Conservation (phyloP, 2,888 invertebrate genomes). For the Nasonovia ribisnigri region DNA sequence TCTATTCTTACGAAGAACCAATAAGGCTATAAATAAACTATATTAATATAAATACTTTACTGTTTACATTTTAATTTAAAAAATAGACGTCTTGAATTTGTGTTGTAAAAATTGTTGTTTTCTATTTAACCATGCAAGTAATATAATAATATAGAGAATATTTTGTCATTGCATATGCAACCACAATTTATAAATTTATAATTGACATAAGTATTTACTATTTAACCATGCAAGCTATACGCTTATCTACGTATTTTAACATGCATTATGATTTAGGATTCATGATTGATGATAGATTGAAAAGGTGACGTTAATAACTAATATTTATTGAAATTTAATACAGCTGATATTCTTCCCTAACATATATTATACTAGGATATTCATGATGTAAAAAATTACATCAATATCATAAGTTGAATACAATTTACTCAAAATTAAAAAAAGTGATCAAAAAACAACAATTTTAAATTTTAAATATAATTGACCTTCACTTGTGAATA, state of each 20-base stretch:
- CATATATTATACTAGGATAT: background rate
- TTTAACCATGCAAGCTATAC: background rate
- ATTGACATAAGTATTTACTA: background rate
- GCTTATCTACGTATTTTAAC: background rate
- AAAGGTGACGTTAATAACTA: background rate
- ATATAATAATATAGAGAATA: background rate
- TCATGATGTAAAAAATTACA: background rate
- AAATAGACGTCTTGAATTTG: too few species aligned
- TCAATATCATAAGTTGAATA: background rate
- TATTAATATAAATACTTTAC: too few species aligned
- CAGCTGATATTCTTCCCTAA: background rate
- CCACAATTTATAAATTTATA: background rate
- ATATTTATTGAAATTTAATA: background rate
- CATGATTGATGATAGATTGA: background rate
- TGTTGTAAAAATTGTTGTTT: too few species aligned
- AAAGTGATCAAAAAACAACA: background rate
- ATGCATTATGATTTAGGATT: background rate
- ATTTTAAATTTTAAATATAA: background rate
- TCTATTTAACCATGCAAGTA: too few species aligned
- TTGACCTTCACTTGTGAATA: background rate
- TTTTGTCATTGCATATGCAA: background rate
- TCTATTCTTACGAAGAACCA: too few species aligned
- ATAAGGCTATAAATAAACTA: too few species aligned
- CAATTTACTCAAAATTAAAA: background rate
- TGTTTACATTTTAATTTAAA: too few species aligned